phyloP scores from a whole-genome alignment of 2,113 vertebrate species.

The Desmodus rotundus region DNA sequence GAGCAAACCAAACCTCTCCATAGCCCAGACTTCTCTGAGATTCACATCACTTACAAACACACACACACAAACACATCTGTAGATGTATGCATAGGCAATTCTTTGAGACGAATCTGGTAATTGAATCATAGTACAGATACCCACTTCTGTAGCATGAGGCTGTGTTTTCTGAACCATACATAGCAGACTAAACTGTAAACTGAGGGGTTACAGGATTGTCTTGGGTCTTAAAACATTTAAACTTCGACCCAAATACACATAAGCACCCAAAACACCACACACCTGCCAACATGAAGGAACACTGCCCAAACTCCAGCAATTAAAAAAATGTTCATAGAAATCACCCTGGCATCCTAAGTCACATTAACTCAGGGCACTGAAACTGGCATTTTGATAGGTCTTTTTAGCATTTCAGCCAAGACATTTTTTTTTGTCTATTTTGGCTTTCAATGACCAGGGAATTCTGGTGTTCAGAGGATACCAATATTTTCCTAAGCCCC shows the following conservation, averaged over 20 bases:
- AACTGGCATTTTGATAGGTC: background rate
- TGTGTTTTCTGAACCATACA: background rate
- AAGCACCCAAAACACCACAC: background rate
- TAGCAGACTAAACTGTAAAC: background rate
- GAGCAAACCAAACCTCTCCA: background rate
- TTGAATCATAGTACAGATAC: background rate
- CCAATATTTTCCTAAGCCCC: background rate
- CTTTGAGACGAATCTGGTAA: constrained; percentile 13
- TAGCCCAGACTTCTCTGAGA: background rate
- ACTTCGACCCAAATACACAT: background rate
- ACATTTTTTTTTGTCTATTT: background rate
- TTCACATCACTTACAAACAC: background rate
- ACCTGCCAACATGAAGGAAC: background rate
- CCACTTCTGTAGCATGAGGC: background rate
- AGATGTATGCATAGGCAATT: background rate
- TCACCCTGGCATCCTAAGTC: background rate
- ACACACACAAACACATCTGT: background rate
- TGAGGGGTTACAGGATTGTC: background rate
- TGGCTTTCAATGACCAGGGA: background rate
- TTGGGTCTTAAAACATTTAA: background rate
- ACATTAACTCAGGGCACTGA: background rate
- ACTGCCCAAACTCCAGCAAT: background rate
- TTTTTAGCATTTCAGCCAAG: background rate
- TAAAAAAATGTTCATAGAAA: background rate
- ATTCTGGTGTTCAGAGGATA: background rate